phyloP scores from a whole-genome alignment of 2,113 vertebrate species.

The Ranitomeya variabilis region DNA sequence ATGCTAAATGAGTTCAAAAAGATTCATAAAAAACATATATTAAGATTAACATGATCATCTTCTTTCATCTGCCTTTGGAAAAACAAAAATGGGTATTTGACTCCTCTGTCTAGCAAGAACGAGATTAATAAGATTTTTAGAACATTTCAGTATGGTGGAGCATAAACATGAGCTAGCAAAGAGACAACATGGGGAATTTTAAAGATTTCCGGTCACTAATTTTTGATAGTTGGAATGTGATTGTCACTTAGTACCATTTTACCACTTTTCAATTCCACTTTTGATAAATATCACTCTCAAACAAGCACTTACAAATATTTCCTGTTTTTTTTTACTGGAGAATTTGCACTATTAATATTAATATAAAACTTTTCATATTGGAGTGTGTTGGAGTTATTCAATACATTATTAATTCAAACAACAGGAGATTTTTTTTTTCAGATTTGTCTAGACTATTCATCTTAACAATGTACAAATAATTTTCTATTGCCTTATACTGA shows the following conservation, averaged over 20 bases:
- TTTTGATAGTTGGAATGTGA: not conserved
- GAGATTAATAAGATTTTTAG: not conserved
- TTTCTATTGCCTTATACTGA: slow-evolving; percentile 41
- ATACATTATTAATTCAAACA: slow-evolving; percentile 32
- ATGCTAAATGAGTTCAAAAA: not conserved
- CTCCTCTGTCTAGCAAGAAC: not conserved
- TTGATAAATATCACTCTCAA: not conserved
- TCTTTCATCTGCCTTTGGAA: not conserved
- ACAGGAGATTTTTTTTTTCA: slow-evolving; percentile 47
- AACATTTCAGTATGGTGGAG: not conserved
- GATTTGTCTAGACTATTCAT: slow-evolving; percentile 17
- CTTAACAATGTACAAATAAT: slow-evolving; percentile 4
- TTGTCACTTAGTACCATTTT: not conserved
- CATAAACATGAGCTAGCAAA: not conserved
- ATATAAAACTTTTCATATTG: not conserved
- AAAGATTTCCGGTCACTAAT: not conserved
- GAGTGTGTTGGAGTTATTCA: not conserved
- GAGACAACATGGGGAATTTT: not conserved
- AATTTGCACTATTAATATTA: not conserved
- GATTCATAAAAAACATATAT: not conserved
- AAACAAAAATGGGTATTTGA: not conserved
- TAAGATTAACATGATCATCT: not conserved
- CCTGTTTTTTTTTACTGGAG: not conserved
- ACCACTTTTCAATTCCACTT: not conserved
- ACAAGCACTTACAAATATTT: not conserved